phyloP scores from a whole-genome alignment of 2,113 vertebrate species.

The Ammospiza caudacuta region DNA sequence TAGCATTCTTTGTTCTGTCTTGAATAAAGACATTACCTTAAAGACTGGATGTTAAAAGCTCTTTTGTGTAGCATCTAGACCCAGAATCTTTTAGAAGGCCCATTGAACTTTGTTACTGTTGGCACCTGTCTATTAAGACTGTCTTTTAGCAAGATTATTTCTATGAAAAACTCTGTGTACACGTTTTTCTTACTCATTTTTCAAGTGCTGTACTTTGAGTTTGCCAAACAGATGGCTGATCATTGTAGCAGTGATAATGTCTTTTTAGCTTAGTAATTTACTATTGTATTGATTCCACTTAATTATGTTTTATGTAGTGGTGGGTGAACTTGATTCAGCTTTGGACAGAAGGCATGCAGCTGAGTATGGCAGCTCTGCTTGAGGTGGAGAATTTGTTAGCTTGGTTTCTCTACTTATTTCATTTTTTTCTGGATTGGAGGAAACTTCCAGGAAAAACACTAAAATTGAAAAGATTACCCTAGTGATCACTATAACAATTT shows the following conservation, averaged over 20 bases:
- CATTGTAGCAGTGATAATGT: neutral
- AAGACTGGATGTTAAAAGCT: conserved; percentile 38
- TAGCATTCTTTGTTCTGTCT: conserved; percentile 12
- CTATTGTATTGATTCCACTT: neutral
- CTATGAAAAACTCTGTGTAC: neutral
- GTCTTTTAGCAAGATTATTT: conserved; percentile 2
- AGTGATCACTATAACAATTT: neutral
- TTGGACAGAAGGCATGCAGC: neutral
- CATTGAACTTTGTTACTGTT: conserved; percentile 34
- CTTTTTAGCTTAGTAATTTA: neutral
- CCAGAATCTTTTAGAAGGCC: conserved; percentile 1
- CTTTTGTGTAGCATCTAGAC: neutral
- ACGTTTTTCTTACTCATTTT: neutral
- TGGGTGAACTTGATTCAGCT: neutral
- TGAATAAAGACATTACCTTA: neutral
- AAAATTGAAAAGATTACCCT: neutral
- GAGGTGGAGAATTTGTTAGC: neutral
- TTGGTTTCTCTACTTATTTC: neutral
- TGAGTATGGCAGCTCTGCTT: neutral
- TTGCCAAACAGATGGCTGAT: conserved; percentile 5
- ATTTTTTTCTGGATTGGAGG: neutral
- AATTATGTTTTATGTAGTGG: conserved; percentile 11
- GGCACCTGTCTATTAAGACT: conserved; percentile 28
- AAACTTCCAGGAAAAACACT: neutral
- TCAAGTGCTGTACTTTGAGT: neutral